Percentiles rank a stretch among this genome's conserved stretches.
Evolutionary conservation across 1,140 invertebrate genomes (phyloP).

Genomic region (Caerostris darwini): DNA sequence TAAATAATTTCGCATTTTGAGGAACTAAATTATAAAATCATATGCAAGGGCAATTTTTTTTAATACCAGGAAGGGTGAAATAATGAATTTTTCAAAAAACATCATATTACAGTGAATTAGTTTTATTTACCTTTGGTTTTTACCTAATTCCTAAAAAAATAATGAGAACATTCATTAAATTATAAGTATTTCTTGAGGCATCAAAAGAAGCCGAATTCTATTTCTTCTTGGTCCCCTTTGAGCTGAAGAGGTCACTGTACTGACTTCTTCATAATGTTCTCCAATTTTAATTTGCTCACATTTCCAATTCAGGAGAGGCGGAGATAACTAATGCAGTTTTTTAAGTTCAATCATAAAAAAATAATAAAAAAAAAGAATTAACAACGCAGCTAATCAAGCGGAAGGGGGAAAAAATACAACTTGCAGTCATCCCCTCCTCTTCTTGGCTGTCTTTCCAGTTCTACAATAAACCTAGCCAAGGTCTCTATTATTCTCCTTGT

Average conservation of each 20-base stretch:
- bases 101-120: no score
- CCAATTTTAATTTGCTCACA: not conserved
- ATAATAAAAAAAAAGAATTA: not conserved
- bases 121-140: no score
- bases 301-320: not conserved
- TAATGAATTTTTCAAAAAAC: no score
- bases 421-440: not conserved
- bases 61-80: no score
- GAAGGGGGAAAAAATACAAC: not conserved
- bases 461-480: not conserved
- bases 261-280: not conserved
- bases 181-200: no score
- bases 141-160: no score
- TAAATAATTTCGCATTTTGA: no score
- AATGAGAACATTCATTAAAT: no score
- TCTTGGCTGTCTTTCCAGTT: not conserved
- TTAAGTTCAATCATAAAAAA: not conserved
- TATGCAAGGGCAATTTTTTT: no score
- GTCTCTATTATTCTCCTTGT: not conserved
- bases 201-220: no score
- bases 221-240: no score
- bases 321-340: not conserved
- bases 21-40: no score
- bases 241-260: not conserved
- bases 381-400: not conserved